A percentile compares a stretch with the other conserved stretches of the same genome.
Evolutionary conservation across 2,888 invertebrate genomes (phyloP).

Genomic region (Oeneis ivallda): DNA sequence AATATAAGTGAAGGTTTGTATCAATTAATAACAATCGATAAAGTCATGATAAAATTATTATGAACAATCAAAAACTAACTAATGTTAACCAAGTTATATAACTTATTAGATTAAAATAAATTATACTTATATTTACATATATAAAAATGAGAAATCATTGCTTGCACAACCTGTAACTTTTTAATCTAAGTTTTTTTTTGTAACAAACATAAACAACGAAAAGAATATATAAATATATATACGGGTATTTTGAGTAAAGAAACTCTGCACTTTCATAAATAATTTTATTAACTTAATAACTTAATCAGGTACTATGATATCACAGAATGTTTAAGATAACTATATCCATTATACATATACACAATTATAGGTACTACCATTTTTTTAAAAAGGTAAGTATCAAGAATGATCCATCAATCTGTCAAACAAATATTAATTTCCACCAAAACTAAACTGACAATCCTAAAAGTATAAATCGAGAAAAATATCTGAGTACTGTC

Average conservation of each 20-base stretch:
- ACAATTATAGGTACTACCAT: background rate
- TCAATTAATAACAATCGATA: slow-evolving; percentile 2
- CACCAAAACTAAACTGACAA: slow-evolving; percentile 4
- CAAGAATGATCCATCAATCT: background rate
- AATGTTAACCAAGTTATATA: background rate
- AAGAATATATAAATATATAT: background rate
- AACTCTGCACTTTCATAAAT: slow-evolving; percentile 45
- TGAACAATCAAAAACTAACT: background rate
- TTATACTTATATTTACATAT: no score
- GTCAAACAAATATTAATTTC: background rate
- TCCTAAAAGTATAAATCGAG: background rate
- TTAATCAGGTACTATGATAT: slow-evolving; percentile 44
- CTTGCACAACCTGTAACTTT: background rate
- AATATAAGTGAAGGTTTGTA: background rate
- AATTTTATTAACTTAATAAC: slow-evolving; percentile 37
- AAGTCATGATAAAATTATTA: background rate
- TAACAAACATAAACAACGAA: background rate
- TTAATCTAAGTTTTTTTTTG: background rate
- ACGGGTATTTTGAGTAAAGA: slow-evolving; percentile 42
- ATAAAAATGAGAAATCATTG: background rate
- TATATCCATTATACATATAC: background rate
- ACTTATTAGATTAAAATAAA: background rate
- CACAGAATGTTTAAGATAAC: slow-evolving; percentile 42
- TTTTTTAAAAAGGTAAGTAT: background rate
- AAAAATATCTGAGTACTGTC: background rate